These are phyloP conservation scores for Pheosia tremula DNA, from an alignment of 2,888 invertebrate genomes.

Conservation along the genomic window DNA sequence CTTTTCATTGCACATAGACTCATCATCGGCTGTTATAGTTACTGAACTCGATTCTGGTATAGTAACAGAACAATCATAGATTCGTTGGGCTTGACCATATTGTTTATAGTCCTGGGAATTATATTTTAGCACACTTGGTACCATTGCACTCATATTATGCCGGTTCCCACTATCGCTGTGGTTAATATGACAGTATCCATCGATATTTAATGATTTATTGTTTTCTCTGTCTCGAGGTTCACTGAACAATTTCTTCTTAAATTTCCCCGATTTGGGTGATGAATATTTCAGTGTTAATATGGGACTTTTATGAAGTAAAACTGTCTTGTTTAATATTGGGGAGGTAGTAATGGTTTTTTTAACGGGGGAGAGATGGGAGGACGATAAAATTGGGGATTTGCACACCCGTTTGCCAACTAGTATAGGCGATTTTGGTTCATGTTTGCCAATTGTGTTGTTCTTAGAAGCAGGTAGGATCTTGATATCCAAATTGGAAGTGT, in stretches of 20 bases:
- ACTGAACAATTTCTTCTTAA: slow-evolving; percentile 57
- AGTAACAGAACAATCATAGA: neutral
- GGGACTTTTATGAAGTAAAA: slow-evolving; percentile 52
- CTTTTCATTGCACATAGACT: slow-evolving; percentile 24
- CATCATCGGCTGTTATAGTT: slow-evolving; percentile 6
- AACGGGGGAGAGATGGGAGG: slow-evolving; percentile 22
- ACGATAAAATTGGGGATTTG: slow-evolving; percentile 48
- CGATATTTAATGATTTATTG: slow-evolving; percentile 7
- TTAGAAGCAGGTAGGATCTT: slow-evolving; percentile 46
- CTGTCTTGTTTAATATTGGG: slow-evolving; percentile 45
- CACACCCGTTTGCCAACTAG: slow-evolving; percentile 25
- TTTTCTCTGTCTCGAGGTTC: slow-evolving; percentile 11
- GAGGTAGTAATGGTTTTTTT: slow-evolving; percentile 34
- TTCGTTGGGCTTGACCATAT: neutral
- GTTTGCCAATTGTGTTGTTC: slow-evolving; percentile 24
- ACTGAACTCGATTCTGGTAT: slow-evolving; percentile 13
- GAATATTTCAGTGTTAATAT: slow-evolving; percentile 49
- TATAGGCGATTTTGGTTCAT: slow-evolving; percentile 47
- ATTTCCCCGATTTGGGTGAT: slow-evolving; percentile 46
- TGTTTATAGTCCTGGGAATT: neutral
- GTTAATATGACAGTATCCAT: slow-evolving; percentile 2
- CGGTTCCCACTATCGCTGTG: slow-evolving; percentile 10
- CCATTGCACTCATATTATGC: neutral
- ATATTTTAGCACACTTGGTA: neutral
- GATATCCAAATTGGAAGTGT: slow-evolving; percentile 62